Evolutionary conservation across 1,140 invertebrate genomes (phyloP).

Genomic region (Drosophila tsacasi): DNA sequence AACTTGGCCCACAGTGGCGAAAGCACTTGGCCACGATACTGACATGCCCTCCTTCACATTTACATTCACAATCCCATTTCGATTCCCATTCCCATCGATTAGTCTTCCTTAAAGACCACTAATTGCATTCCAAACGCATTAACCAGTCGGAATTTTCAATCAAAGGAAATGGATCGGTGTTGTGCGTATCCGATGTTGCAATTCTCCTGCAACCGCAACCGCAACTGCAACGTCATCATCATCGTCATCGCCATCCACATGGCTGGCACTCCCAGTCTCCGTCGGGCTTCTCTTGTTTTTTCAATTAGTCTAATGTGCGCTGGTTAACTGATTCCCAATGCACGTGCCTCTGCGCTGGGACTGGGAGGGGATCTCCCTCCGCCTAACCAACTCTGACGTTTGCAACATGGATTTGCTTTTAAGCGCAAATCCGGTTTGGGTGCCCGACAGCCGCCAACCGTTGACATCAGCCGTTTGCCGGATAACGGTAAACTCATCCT

Average conservation of each 20-base stretch:
- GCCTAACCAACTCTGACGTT: conserved; percentile 24
- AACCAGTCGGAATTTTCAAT: conserved; percentile 41
- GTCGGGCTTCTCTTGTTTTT: conserved; percentile 9
- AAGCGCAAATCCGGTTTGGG: conserved; percentile 35
- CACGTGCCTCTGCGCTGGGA: conserved; percentile 11
- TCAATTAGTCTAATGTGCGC: conserved; percentile 58
- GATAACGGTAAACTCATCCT: neutral
- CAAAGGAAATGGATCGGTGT: conserved; percentile 9
- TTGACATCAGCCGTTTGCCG: neutral
- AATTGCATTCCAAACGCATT: conserved; percentile 57
- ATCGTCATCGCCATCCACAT: neutral
- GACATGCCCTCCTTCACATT: neutral
- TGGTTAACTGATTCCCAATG: conserved; percentile 50
- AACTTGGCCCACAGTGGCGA: conserved; percentile 11
- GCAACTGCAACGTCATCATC: conserved; percentile 41
- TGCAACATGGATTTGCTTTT: conserved; percentile 71
- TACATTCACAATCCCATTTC: neutral
- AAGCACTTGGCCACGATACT: conserved; percentile 19
- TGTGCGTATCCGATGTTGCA: conserved; percentile 42
- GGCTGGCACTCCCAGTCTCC: neutral
- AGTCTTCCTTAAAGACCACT: conserved; percentile 1
- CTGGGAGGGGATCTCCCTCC: neutral
- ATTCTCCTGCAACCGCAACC: conserved; percentile 45
- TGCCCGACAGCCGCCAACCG: conserved; percentile 20
- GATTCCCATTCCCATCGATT: conserved; percentile 14